phyloP scores from a whole-genome alignment of 2,113 vertebrate species.

The Limnothrissa miodon region DNA sequence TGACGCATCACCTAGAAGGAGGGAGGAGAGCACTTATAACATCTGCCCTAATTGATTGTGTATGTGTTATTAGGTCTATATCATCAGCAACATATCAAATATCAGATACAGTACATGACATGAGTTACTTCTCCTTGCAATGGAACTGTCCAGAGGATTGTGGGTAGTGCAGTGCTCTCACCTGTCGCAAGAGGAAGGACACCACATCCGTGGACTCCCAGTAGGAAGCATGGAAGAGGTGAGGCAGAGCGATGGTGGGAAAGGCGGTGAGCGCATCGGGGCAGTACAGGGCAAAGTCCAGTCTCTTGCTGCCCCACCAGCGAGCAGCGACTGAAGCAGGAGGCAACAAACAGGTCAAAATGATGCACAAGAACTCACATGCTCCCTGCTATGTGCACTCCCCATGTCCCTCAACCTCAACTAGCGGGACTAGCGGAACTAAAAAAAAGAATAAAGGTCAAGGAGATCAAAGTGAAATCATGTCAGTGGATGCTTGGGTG shows the following conservation, averaged over 20 bases:
- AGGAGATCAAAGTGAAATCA: background rate
- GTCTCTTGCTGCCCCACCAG: conserved; percentile 95
- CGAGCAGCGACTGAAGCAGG: conserved; percentile 80
- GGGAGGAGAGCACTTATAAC: background rate
- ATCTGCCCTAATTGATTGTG: background rate
- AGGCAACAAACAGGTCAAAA: conserved; percentile 8
- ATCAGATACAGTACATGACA: background rate
- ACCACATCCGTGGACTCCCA: conserved; percentile 96
- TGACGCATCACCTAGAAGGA: conserved; percentile 87
- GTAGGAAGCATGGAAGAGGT: conserved; percentile 96
- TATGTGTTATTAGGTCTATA: background rate
- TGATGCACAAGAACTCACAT: background rate
- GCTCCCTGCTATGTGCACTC: background rate
- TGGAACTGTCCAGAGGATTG: background rate
- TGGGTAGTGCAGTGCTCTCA: conserved; percentile 26
- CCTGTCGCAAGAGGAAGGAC: conserved; percentile 86
- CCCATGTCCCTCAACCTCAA: background rate
- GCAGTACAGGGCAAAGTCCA: conserved; percentile 95
- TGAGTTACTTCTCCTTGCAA: background rate
- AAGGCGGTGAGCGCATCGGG: conserved; percentile 90
- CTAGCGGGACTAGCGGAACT: background rate
- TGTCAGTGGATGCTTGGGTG: background rate
- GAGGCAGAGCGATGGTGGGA: conserved; percentile 88
- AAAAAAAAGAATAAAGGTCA: background rate
- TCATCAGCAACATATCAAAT: background rate